A percentile compares a stretch with the other conserved stretches of the same genome.
Evolutionary conservation across 2,113 vertebrate species (phyloP).

Genomic region (Oxyruncus cristatus): DNA sequence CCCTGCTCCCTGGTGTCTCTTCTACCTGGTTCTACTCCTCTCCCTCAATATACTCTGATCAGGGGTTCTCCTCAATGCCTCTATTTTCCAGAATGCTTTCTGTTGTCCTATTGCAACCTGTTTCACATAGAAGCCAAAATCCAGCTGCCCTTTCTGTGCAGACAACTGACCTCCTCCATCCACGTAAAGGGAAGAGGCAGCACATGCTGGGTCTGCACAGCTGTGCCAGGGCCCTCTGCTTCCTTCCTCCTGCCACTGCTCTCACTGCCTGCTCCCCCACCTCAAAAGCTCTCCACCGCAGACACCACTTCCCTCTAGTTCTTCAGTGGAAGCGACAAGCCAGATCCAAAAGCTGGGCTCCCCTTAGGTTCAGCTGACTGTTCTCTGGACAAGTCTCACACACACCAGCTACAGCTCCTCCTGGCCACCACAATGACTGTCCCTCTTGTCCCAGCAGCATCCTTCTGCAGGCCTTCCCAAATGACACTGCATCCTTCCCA

Average conservation of each 20-base stretch:
- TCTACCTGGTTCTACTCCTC: neutral
- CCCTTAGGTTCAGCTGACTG: neutral
- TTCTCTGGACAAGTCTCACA: neutral
- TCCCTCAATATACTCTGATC: neutral
- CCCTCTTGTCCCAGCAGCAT: neutral
- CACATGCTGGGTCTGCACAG: fast-evolving
- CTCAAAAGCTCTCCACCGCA: fast-evolving
- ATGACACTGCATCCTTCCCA: fast-evolving
- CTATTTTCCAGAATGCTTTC: neutral
- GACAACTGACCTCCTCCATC: too few species aligned
- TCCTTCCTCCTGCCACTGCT: fast-evolving
- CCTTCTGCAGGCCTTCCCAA: neutral
- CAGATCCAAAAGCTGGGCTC: neutral
- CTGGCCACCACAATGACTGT: neutral
- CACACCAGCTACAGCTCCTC: neutral
- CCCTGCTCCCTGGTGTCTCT: neutral
- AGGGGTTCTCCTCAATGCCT: fast-evolving
- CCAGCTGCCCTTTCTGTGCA: neutral
- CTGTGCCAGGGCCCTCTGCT: fast-evolving
- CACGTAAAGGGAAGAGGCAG: fast-evolving
- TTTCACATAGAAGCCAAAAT: neutral
- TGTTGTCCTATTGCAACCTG: neutral
- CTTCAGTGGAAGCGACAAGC: neutral
- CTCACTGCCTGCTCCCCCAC: fast-evolving
- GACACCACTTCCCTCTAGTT: neutral